Evolutionary conservation across 2,888 invertebrate species (phyloP).

Genomic region (Ceraclea dissimilis): DNA sequence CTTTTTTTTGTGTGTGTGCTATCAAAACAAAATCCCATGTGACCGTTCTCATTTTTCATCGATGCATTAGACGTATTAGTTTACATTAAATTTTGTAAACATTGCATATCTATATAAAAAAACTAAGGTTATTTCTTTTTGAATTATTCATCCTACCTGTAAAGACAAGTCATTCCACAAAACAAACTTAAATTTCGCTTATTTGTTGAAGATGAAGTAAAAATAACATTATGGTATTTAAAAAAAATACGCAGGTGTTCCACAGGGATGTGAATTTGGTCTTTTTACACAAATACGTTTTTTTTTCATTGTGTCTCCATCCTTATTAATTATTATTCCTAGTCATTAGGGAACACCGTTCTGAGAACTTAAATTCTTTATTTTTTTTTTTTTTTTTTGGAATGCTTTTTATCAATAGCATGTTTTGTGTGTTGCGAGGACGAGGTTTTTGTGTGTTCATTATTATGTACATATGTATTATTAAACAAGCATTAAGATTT

Average conservation of each 20-base stretch:
- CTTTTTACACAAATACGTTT: slow-evolving; percentile 8
- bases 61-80: slow-evolving; percentile 9
- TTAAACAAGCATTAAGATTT: neutral
- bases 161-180: slow-evolving; percentile 18
- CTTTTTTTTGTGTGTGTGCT: slow-evolving; percentile 8
- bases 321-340: slow-evolving; percentile 25
- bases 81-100: slow-evolving; percentile 3
- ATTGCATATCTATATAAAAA: too few relatives aligned
- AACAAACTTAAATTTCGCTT: slow-evolving; percentile 17
- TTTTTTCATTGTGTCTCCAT: slow-evolving; percentile 17
- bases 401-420: slow-evolving; percentile 10
- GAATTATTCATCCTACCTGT: slow-evolving; percentile 23
- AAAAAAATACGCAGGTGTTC: slow-evolving; percentile 25
- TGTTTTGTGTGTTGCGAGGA: slow-evolving; percentile 14
- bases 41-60: slow-evolving; percentile 21
- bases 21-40: neutral
- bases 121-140: slow-evolving; percentile 16
- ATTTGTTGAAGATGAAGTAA: slow-evolving; percentile 20
- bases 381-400: neutral
- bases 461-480: neutral
- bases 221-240: slow-evolving; percentile 12
- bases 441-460: slow-evolving; percentile 13
- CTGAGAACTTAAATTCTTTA: slow-evolving; percentile 16
- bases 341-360: slow-evolving; percentile 23
- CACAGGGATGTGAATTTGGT: slow-evolving; percentile 14